Evolutionary conservation across 2,888 invertebrate genomes (phyloP).

Genomic region (Linyphia triangularis): DNA sequence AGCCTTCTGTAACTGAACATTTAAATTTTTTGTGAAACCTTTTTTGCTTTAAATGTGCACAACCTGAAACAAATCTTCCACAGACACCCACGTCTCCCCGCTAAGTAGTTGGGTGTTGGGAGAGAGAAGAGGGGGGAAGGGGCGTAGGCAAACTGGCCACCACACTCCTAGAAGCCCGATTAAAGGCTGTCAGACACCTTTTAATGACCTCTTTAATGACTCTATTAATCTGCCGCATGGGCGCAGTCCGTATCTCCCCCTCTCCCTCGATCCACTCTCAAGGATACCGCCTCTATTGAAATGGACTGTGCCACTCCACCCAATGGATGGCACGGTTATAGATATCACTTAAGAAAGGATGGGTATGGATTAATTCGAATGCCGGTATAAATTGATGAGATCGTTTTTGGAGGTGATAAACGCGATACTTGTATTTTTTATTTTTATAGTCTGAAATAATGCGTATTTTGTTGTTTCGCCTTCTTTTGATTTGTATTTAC

Average conservation of each 20-base stretch:
- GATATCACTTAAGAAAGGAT: not conserved
- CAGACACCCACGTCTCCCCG: no score
- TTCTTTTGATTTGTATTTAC: no score
- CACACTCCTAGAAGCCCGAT: constrained; percentile 39
- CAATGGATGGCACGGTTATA: not conserved
- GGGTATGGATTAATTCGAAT: not conserved
- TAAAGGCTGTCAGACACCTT: constrained; percentile 64
- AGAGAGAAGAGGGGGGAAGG: not conserved
- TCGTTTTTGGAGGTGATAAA: not conserved
- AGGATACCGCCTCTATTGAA: constrained; percentile 39
- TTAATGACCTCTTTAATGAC: constrained; percentile 73
- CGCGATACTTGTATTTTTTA: no score
- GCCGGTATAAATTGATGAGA: not conserved
- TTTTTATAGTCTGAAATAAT: no score
- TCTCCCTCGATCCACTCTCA: not conserved
- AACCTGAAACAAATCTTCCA: no score
- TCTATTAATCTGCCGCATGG: constrained; percentile 60
- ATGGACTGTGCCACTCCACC: not conserved
- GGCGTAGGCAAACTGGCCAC: constrained; percentile 57
- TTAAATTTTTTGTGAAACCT: no score
- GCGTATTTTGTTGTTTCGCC: no score
- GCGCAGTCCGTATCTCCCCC: constrained; percentile 21
- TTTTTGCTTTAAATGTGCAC: no score
- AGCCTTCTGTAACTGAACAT: no score
- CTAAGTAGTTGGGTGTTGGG: constrained; percentile 11